A percentile compares a stretch with the other conserved stretches of the same genome.
Conservation (phyloP, 2,888 invertebrate genomes). For the Terebella lapidaria region DNA sequence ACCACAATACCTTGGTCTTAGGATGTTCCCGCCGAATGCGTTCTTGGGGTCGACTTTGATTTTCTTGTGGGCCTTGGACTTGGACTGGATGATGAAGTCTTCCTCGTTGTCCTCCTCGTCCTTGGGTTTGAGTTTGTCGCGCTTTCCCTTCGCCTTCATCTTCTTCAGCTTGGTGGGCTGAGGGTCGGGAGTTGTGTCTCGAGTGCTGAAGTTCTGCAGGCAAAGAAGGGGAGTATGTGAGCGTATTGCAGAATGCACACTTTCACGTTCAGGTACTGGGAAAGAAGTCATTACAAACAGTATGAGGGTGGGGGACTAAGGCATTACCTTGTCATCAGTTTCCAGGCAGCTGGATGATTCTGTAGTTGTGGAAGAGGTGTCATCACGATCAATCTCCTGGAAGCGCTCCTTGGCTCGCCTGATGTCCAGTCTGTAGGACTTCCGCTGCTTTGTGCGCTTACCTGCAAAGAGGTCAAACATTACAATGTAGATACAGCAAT, state of each 20-base stretch:
- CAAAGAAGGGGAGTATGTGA: background rate
- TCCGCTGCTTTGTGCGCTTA: conserved; percentile 4
- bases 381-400: conserved; percentile 36
- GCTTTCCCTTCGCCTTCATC: conserved; percentile 27
- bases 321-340: conserved; percentile 37
- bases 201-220: conserved; percentile 33
- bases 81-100: conserved; percentile 45
- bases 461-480: background rate
- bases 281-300: too few relatives aligned
- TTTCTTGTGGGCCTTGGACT: conserved; percentile 46
- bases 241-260: too few relatives aligned
- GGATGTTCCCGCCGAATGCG: conserved; percentile 41
- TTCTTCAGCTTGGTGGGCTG: conserved; percentile 25
- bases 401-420: background rate
- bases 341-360: conserved; percentile 64
- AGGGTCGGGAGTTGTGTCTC: conserved; percentile 40
- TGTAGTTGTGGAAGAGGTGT: conserved; percentile 68
- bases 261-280: too few relatives aligned
- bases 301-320: too few relatives aligned
- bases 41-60: conserved; percentile 39
- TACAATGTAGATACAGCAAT: too few relatives aligned
- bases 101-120: conserved; percentile 32
- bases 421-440: conserved; percentile 2
- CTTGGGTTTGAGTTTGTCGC: conserved; percentile 26
- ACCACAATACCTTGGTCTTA: conserved; percentile 43